phyloP scores from a whole-genome alignment of 1,140 invertebrate genomes.

The Trinorchestia longiramus region DNA sequence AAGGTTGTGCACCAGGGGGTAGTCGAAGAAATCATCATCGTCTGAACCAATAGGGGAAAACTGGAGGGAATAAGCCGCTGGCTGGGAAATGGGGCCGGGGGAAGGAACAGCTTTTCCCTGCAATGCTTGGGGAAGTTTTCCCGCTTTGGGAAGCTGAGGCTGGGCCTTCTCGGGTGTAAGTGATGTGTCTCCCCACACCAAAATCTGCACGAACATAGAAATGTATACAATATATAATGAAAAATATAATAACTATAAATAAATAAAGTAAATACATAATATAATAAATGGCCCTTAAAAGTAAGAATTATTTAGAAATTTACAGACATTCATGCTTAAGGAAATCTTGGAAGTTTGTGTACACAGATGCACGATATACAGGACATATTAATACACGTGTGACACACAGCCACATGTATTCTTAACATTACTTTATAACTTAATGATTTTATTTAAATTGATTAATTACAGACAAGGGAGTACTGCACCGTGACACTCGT shows the following conservation, averaged over 20 bases:
- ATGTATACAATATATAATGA: neutral
- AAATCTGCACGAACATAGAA: neutral
- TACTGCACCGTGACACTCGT: no score
- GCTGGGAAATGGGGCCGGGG: neutral
- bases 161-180: neutral
- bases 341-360: no score
- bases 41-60: neutral
- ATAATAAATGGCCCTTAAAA: neutral
- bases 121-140: neutral
- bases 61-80: neutral
- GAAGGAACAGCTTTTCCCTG: neutral
- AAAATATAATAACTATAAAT: neutral
- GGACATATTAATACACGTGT: no score
- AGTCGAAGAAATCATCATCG: conserved; percentile 20
- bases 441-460: no score
- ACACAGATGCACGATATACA: no score
- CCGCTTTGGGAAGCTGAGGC: neutral
- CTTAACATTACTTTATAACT: no score
- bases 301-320: no score
- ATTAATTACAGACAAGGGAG: no score
- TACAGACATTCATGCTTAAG: no score
- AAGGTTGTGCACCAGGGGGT: neutral
- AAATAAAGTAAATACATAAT: neutral
- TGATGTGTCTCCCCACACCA: neutral
- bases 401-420: no score